Base-by-base conservation (phyloP, 2,113 vertebrate genomes). In the Herpailurus yagouaroundi region DNA sequence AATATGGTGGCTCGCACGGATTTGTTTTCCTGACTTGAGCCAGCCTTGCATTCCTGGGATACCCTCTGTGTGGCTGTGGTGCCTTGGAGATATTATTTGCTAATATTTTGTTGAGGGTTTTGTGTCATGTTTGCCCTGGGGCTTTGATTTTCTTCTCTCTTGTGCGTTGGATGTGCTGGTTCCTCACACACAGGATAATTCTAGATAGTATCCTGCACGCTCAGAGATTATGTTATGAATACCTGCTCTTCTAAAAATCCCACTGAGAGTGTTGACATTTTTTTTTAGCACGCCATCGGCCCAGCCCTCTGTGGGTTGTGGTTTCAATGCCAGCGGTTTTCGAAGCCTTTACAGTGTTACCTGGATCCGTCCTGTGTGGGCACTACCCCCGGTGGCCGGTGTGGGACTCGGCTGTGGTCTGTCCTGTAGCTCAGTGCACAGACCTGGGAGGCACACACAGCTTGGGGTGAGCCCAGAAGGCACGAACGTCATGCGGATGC, bases 1-100 rank as follows among this genome's bases (percentile, higher is more conserved):
- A 16, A 23, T 5, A 5, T 0, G 48, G n/a, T 5, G 14, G 14
- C 3, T 76, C 55, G 5, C 4, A 3, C 38, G 0, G 45, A n/a
- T n/a, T 18, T 7, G 15, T 23, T 66, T n/a, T 83, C 68, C 38
- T 29, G 18, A 4, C 7, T 14, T 4, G 41, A 74, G 11, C 68
- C 29, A 41, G 66, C 6, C 66, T 64, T 89, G 55, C 57, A 25
- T 64, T 52, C 68, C 86, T 3, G 33, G n/a, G 27, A 33, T 12
- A 11, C 10, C 21, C 27, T 73, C 45, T 27, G 4, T 18, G 48
- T 41, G 55, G 66, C 8, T 15, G 27, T n/a, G 41, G 66, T 19
- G 5, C 18, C 64, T n/a, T 1, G 36, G 6, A 57, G 19, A 57
- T 21, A 57, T 57, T 36, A 1, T 23, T n/a, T 66, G 79, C 87